Base-by-base conservation (phyloP, 2,888 invertebrate species). In the Stictocephala bisonia region DNA sequence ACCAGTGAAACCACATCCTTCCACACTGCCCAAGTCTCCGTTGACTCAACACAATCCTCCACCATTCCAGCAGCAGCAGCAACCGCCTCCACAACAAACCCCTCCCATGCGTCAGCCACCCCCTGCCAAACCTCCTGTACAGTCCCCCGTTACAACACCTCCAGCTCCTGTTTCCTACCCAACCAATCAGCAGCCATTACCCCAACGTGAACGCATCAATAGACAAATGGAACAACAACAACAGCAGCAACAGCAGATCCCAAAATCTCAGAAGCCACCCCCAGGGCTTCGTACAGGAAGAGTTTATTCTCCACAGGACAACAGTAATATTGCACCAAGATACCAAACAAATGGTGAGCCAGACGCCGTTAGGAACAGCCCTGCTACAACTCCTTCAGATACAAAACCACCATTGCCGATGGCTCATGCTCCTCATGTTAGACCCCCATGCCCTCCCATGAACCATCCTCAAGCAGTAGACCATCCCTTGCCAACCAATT, bases 21-120 rank as follows among this genome's bases (percentile, higher is more conserved):
- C 64, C 7, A 78, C 67, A 44, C 13, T 71, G 50, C 64, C 29
- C n/a, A 71, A 71, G 24, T 83, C 44, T 41, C 80, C 78, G 27
- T 80, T 77, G 18, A 79, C 78, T 24, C 79, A 79, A 50, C 80
- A 79, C 64, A 80, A 81, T 27, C 82, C 81, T 80, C 80, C 50
- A 79, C 82, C 26, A 44, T 78, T 69, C 75, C 81, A 44, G 75
- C 24, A 77, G 79, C 81, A 44, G 75, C 24, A 77, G 79, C 50
- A 82, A 79, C 69, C 71, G n/a, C 64, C 58, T 29, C 68, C 56
- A 51, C 75, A 58, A 64, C 76, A 51, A 74, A 75, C 75, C 48
- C 79, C 79, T 44, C 75, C 70, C 7, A 74, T 72, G 24, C 77
- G 71, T 3, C 73, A 56, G n/a, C 68, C 56, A 13, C 73, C 60